Percentiles rank a stretch among this genome's conserved stretches.
phyloP scores from a whole-genome alignment of 2,888 invertebrate genomes.

The Diplazon laetatorius region DNA sequence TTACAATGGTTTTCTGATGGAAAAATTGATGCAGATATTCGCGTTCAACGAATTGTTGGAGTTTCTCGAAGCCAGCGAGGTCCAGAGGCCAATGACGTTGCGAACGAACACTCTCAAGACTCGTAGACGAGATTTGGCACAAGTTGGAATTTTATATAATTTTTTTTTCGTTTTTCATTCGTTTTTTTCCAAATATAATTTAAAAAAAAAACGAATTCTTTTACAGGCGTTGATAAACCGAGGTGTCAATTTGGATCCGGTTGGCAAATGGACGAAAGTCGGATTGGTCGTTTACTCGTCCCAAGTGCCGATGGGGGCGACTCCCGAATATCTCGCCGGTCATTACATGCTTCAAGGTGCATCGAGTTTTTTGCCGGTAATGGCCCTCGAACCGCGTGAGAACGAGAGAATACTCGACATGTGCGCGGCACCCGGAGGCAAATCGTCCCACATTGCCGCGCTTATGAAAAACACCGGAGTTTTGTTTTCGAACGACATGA shows the following conservation, averaged over 20 bases:
- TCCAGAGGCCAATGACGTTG: constrained; percentile 96
- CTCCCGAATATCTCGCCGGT: constrained; percentile 99
- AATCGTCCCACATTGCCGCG: constrained; percentile 98
- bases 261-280: constrained; percentile 99
- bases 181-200: too few relatives aligned
- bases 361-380: constrained; percentile 97
- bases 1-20: constrained; percentile 98
- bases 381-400: constrained; percentile 98
- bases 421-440: constrained; percentile 99
- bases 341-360: constrained; percentile 99
- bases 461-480: constrained; percentile 99
- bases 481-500: constrained; percentile 97
- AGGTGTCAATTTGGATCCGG: constrained; percentile 98
- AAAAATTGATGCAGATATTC: constrained; percentile 94
- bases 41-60: constrained; percentile 93
- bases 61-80: constrained; percentile 98
- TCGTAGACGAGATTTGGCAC: constrained; percentile 95
- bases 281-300: constrained; percentile 98
- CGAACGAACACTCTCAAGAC: constrained; percentile 97
- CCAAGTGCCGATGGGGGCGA: constrained; percentile 98
- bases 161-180: constrained; percentile 9
- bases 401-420: constrained; percentile 97
- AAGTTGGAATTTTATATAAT: constrained; percentile 81
- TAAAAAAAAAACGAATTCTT: too few relatives aligned
- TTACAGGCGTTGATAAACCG: constrained; percentile 93